These are phyloP conservation scores for Triops cancriformis DNA, from an alignment of 1,140 invertebrate genomes.

Conservation along the genomic window DNA sequence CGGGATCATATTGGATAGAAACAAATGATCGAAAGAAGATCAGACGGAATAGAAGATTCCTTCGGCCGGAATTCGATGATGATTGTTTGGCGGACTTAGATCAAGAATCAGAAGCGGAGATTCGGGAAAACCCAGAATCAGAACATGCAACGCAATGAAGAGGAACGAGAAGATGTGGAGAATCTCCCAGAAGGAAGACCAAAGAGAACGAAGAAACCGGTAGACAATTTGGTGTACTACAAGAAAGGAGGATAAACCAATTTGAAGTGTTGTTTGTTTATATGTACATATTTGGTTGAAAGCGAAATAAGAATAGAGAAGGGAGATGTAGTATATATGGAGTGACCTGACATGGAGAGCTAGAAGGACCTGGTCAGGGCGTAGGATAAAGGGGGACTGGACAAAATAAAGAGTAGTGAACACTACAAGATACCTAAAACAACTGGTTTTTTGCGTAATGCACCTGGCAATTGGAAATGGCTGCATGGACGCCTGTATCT, in stretches of 20 bases:
- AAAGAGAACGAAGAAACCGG: neutral
- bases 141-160: neutral
- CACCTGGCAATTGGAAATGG: too few relatives aligned
- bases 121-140: neutral
- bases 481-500: too few relatives aligned
- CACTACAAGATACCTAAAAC: too few relatives aligned
- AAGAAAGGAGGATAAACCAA: neutral
- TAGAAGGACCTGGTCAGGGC: too few relatives aligned
- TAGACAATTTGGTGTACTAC: neutral
- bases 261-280: neutral
- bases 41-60: neutral
- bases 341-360: too few relatives aligned
- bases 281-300: neutral
- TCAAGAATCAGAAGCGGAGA: neutral
- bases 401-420: too few relatives aligned
- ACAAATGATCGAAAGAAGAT: neutral
- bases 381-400: too few relatives aligned
- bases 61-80: neutral
- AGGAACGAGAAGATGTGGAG: too few relatives aligned
- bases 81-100: neutral
- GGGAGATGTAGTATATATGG: neutral
- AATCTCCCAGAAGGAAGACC: neutral
- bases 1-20: neutral
- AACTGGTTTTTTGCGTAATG: too few relatives aligned
- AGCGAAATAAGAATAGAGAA: neutral